These are phyloP conservation scores for Thumatha senex DNA, from an alignment of 2,888 invertebrate genomes.

Conservation along the genomic window DNA sequence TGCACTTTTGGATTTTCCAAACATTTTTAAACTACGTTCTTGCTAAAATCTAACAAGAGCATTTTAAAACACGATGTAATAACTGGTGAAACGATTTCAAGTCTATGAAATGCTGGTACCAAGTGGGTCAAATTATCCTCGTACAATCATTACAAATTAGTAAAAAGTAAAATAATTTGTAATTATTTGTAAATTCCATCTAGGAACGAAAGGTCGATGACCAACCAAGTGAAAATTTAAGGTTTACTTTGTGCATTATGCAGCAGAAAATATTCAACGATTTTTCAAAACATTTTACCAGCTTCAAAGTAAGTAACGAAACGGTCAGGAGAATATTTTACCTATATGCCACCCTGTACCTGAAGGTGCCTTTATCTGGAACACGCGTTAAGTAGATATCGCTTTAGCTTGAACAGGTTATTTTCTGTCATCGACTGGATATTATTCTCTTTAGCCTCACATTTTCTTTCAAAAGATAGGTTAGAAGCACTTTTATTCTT, in stretches of 20 bases:
- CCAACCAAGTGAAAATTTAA: too few relatives aligned
- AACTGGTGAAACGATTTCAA: too few relatives aligned
- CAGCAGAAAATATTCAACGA: constrained; percentile 16
- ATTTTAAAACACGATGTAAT: too few relatives aligned
- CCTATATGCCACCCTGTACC: constrained; percentile 12
- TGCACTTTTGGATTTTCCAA: too few relatives aligned
- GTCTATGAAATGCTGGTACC: too few relatives aligned
- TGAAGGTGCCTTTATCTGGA: constrained; percentile 16
- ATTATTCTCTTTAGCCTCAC: not conserved
- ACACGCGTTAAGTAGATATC: constrained; percentile 30
- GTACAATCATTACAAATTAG: too few relatives aligned
- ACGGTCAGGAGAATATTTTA: constrained; percentile 24
- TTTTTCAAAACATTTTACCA: constrained; percentile 4
- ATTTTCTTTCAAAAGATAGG: not conserved
- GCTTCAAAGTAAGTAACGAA: constrained; percentile 19
- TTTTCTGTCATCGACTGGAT: constrained; percentile 29
- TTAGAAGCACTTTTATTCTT: not conserved
- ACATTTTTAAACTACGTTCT: too few relatives aligned
- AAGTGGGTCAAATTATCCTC: too few relatives aligned
- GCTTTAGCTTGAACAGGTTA: constrained; percentile 33
- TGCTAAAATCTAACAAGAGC: too few relatives aligned
- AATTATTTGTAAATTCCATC: not conserved
- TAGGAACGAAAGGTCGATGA: not conserved
- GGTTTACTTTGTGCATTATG: too few relatives aligned
- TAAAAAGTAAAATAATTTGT: too few relatives aligned